Evolutionary conservation across 2,888 invertebrate species (phyloP).

Genomic region (Agelastica alni): DNA sequence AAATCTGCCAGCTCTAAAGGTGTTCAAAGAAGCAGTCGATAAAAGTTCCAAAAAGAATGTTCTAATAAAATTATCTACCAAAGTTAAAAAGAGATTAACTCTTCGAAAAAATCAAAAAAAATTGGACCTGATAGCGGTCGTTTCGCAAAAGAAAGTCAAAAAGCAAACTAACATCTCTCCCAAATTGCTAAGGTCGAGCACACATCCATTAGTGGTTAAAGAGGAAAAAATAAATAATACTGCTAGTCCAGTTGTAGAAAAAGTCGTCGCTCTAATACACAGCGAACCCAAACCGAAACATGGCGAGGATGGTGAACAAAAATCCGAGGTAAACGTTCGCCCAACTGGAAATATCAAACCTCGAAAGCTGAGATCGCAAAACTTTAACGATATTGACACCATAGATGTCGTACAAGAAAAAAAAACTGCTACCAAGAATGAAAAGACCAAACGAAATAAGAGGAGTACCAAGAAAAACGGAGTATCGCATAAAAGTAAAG

Average conservation of each 20-base stretch:
- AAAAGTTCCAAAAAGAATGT: no score
- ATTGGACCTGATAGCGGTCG: conserved; percentile 22
- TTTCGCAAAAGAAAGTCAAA: conserved; percentile 9
- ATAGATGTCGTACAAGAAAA: conserved; percentile 4
- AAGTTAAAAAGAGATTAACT: neutral
- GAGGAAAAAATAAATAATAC: neutral
- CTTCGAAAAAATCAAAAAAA: conserved; percentile 13
- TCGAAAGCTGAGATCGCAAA: conserved; percentile 14
- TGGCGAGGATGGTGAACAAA: neutral
- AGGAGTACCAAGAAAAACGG: neutral
- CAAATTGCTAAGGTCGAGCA: conserved; percentile 14
- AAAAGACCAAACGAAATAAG: neutral
- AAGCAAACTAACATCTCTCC: conserved; percentile 10
- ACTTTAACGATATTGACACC: neutral
- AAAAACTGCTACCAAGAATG: neutral
- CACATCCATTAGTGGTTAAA: conserved; percentile 1
- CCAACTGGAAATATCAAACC: neutral
- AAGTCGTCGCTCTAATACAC: conserved; percentile 24
- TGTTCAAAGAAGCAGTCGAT: no score
- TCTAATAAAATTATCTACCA: no score
- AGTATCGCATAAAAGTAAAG: conserved; percentile 3
- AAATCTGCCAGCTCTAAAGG: no score
- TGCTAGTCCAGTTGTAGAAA: conserved; percentile 15
- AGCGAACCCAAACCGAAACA: conserved; percentile 23
- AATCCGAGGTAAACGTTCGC: neutral